Evolutionary conservation across 1,140 invertebrate genomes (phyloP), one percentile per base, ranked within the genome.

Genomic region (Melipona quadrifasciata): DNA sequence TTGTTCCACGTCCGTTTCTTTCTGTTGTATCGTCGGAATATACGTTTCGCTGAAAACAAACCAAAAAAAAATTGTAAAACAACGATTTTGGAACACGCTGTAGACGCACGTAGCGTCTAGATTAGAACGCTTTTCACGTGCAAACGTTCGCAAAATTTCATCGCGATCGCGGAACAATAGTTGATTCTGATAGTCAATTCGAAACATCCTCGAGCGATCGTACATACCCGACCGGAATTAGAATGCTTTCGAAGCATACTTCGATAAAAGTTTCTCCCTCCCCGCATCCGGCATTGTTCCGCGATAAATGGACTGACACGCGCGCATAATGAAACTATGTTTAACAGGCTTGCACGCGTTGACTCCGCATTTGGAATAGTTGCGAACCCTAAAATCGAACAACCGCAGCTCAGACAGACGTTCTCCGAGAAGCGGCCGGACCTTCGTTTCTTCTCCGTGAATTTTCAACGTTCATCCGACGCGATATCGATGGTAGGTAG

Each of bases 251-350:
- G 34, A 47, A 61, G 82, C 73, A 87, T 79, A 80, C 64, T 78
- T 88, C 3, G 71, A 73, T 81, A 88, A 89, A 89, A 89, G 84
- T 89, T 82, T 55, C 68, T 19, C 27, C 53, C 27, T 10, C 3
- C 27, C 73, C 31, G 67, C 17, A 55, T 73, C 64, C 57, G 17
- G 51, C 72, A 88, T 73, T 77, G 77, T 61, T 80, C 31, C 19
- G 19, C 84, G 68, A 82, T 78, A 82, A 88, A 79, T 82, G 68
- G 55, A 55, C 73, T 51, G 71, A 85, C 85, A 73, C 64, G 55
- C 82, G 64, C 81, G 75, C 39, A 47, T 85, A 86, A 89, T 67
- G 77, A 58, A 89, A 89, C 75, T 88, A 72, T 89, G 78, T 34
- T 34, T 78, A 65, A 31, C 57, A 65, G 57, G 31, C 31, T 73